These are phyloP conservation scores for Chaetodon trifasciatus DNA, from an alignment of 2,797 vertebrate species.

Conservation along the genomic window DNA sequence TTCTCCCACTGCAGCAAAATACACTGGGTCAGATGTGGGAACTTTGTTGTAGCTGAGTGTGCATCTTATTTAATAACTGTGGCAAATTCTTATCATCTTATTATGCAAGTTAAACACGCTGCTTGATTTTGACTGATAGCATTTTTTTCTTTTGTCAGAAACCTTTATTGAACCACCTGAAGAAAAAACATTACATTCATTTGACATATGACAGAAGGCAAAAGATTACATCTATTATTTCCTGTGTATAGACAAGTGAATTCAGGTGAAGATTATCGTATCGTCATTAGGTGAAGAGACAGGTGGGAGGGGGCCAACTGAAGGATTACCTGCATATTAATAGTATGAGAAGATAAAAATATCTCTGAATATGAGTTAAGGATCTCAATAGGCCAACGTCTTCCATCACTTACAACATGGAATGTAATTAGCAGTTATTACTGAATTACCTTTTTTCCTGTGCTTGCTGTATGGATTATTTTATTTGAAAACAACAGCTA, in stretches of 20 bases:
- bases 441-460: no score
- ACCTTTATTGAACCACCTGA: background rate
- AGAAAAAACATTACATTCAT: no score
- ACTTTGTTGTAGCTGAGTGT: slow-evolving; percentile 6
- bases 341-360: background rate
- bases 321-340: no score
- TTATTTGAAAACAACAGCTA: no score
- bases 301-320: background rate
- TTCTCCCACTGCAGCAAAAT: slow-evolving; percentile 35
- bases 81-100: slow-evolving; percentile 31
- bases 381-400: no score
- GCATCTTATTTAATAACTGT: slow-evolving; percentile 9
- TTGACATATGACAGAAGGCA: no score
- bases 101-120: slow-evolving; percentile 16
- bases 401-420: no score
- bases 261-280: background rate
- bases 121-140: background rate
- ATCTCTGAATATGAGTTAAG: background rate
- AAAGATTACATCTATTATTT: background rate
- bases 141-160: background rate
- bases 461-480: no score
- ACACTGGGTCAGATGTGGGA: slow-evolving; percentile 38
- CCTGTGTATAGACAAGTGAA: background rate
- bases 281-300: background rate
- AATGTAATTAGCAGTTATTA: background rate